A percentile compares a stretch with the other conserved stretches of the same genome.
phyloP scores from a whole-genome alignment of 2,797 vertebrate species.

The Pseudopleuronectes americanus region DNA sequence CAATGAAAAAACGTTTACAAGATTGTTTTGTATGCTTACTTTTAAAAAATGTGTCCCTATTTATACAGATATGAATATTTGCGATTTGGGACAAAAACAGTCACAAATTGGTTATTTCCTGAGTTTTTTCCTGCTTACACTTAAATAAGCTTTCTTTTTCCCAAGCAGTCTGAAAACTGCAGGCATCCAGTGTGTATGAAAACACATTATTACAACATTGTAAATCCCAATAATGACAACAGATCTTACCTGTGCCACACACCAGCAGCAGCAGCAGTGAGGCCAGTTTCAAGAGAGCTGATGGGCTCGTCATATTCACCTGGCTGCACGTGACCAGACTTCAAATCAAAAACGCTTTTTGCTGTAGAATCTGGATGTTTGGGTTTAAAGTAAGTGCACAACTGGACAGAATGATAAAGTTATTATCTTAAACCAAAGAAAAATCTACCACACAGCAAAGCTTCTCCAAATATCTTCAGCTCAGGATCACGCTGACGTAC shows the following conservation, averaged over 20 bases:
- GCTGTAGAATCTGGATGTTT: neutral
- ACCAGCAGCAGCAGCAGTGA: conserved; percentile 51
- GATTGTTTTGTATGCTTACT: neutral
- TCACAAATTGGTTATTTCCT: conserved; percentile 11
- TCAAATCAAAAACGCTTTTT: conserved; percentile 21
- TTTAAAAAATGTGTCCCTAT: neutral
- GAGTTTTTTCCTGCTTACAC: conserved; percentile 13
- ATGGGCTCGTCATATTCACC: conserved; percentile 52
- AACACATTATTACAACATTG: neutral
- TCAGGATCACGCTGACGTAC: neutral
- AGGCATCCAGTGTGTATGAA: neutral
- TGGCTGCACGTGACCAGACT: conserved; percentile 1
- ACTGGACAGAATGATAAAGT: neutral
- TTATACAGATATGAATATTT: neutral
- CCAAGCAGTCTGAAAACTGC: neutral
- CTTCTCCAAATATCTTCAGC: neutral
- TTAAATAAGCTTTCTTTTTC: neutral
- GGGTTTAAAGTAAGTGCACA: conserved; percentile 2
- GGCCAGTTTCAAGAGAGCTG: conserved; percentile 37
- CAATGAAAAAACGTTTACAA: neutral
- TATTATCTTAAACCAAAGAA: neutral
- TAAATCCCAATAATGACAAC: neutral
- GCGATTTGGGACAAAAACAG: neutral
- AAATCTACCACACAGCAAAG: neutral
- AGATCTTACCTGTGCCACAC: conserved; percentile 70